Evolutionary conservation across 2,797 vertebrate genomes (phyloP).

Genomic region (Merluccius polli): DNA sequence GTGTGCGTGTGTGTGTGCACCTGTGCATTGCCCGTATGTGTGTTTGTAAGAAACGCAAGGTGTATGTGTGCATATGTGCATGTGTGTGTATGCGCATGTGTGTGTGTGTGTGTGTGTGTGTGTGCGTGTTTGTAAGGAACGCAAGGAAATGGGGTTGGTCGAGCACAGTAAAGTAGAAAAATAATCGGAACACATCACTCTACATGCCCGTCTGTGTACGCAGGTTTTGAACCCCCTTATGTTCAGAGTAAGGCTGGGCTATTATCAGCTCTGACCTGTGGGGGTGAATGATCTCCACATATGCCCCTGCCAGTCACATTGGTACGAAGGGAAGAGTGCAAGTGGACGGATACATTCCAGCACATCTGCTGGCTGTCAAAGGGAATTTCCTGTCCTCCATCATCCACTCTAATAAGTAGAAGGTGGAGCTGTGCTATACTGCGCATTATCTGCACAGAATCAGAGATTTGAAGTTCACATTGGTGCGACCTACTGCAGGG

Average conservation of each 20-base stretch:
- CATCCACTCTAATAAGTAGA: conserved; percentile 37
- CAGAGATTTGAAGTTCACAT: conserved; percentile 24
- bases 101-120: neutral
- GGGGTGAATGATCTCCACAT: conserved; percentile 33
- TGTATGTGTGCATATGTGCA: neutral
- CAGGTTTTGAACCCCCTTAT: neutral
- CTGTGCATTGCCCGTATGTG: neutral
- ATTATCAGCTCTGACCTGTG: neutral
- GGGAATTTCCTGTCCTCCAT: conserved; percentile 39
- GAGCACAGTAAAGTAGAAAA: conserved; percentile 5
- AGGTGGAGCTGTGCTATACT: conserved; percentile 3
- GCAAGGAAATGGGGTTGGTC: neutral
- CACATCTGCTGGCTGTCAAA: conserved; percentile 52
- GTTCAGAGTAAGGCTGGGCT: neutral
- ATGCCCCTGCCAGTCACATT: conserved; percentile 46
- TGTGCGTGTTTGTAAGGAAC: neutral
- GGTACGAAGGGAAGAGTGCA: conserved; percentile 45
- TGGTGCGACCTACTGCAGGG: neutral
- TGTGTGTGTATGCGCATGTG: neutral
- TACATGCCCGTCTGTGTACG: conserved; percentile 11
- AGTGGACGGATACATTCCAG: conserved; percentile 38
- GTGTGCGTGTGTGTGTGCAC: neutral
- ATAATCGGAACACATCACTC: conserved; percentile 8
- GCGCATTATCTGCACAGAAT: conserved; percentile 16
- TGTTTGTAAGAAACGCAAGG: too few species aligned